A percentile compares a stretch with the other conserved stretches of the same genome.
Conservation (phyloP, 2,113 vertebrate species). For the Petromus typicus region DNA sequence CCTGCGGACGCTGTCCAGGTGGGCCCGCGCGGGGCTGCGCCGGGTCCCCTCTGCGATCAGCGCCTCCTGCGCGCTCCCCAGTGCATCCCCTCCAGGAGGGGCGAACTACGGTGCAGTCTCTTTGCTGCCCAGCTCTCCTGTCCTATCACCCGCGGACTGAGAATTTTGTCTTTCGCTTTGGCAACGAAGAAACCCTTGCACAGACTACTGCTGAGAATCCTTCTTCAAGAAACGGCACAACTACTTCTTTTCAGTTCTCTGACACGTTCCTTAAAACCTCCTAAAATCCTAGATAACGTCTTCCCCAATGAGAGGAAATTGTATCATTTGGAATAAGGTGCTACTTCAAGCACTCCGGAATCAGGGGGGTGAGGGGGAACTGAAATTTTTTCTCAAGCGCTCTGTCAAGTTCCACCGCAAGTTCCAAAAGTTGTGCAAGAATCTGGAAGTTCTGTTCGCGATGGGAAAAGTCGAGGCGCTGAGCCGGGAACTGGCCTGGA, state of each 20-base stretch:
- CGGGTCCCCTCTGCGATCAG: background rate
- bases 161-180: background rate
- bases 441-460: slow-evolving; percentile 71
- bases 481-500: slow-evolving; percentile 53
- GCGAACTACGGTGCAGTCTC: background rate
- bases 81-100: rapidly evolving
- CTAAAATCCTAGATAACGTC: slow-evolving; percentile 25
- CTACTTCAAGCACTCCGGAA: slow-evolving; percentile 72
- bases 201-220: background rate
- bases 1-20: background rate
- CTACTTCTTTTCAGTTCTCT: background rate
- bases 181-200: background rate
- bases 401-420: slow-evolving; percentile 73
- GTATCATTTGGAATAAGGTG: slow-evolving; percentile 23
- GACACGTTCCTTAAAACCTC: slow-evolving; percentile 12
- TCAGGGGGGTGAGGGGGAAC: background rate
- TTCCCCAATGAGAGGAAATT: background rate
- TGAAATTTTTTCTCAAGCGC: slow-evolving; percentile 53
- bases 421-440: slow-evolving; percentile 76
- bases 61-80: background rate
- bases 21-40: background rate
- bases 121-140: background rate
- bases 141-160: background rate
- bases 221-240: background rate
- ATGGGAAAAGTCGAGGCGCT: slow-evolving; percentile 67